phyloP scores from a whole-genome alignment of 1,140 invertebrate species.

The Ceratosolen fusciceps region DNA sequence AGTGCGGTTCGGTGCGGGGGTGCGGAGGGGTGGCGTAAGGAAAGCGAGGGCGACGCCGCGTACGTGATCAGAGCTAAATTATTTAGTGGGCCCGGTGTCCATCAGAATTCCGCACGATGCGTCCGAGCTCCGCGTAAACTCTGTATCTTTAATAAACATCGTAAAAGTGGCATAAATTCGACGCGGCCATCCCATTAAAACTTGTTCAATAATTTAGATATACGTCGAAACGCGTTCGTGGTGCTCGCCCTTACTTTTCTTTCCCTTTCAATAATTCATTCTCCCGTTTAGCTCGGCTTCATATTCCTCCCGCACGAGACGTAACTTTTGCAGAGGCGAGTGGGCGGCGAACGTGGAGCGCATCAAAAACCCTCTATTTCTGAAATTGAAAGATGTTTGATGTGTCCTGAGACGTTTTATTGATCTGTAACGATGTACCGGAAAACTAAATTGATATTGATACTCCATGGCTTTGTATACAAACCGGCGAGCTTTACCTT shows the following conservation, averaged over 20 bases:
- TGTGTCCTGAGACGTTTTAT: conserved; percentile 15
- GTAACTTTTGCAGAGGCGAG: conserved; percentile 13
- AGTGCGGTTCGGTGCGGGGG: not conserved
- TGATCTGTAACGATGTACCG: not conserved
- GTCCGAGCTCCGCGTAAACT: not conserved
- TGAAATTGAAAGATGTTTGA: conserved; percentile 17
- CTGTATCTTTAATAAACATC: conserved; percentile 25
- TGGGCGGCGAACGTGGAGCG: not conserved
- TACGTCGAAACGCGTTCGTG: not conserved
- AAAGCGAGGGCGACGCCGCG: not conserved
- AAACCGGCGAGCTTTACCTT: not conserved
- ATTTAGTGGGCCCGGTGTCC: not conserved
- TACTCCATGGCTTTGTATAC: not conserved
- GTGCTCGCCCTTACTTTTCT: not conserved
- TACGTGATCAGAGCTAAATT: not conserved
- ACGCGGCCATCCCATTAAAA: not conserved
- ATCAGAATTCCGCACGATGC: not conserved
- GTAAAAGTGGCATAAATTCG: conserved; percentile 16
- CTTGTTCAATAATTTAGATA: conserved; percentile 29
- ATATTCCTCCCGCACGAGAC: not conserved
- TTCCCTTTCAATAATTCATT: conserved; percentile 34
- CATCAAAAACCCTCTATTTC: conserved; percentile 26
- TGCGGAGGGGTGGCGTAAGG: too few relatives aligned
- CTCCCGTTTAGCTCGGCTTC: conserved; percentile 11
- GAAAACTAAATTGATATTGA: conserved; percentile 24